These are phyloP conservation scores for Phlogophora meticulosa DNA, from an alignment of 2,888 invertebrate genomes.

Conservation along the genomic window DNA sequence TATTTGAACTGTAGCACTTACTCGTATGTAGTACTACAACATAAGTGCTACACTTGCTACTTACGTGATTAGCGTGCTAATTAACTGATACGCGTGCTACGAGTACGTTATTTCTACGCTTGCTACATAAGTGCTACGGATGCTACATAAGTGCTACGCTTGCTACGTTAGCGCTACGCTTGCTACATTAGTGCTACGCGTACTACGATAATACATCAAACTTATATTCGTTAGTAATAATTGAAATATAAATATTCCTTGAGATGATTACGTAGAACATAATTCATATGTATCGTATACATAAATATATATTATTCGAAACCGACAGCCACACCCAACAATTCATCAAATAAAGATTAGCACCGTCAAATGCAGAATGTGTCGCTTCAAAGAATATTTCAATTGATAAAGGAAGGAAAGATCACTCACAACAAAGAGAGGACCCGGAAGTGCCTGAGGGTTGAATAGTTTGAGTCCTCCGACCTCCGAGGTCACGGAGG, in stretches of 20 bases:
- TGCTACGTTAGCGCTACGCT: background rate
- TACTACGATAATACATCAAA: conserved; percentile 1
- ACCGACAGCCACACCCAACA: conserved; percentile 19
- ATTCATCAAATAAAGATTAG: conserved; percentile 55
- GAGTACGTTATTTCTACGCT: no score
- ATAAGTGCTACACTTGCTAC: no score
- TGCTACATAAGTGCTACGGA: no score
- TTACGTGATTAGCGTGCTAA: no score
- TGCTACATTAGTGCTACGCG: background rate
- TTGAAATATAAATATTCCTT: background rate
- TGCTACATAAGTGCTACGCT: background rate
- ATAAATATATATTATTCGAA: background rate
- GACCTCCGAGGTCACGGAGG: conserved; percentile 57
- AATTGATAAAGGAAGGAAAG: conserved; percentile 75
- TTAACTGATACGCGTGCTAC: no score
- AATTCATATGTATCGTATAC: background rate
- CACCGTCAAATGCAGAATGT: conserved; percentile 57
- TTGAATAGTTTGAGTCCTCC: conserved; percentile 74
- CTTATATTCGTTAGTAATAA: background rate
- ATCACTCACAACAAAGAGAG: conserved; percentile 77
- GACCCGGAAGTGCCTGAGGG: conserved; percentile 74
- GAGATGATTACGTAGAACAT: background rate
- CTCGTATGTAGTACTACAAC: background rate
- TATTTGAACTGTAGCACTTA: background rate
- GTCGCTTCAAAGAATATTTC: conserved; percentile 71